Conservation (phyloP, 2,888 invertebrate genomes). For the Diadromus collaris region DNA sequence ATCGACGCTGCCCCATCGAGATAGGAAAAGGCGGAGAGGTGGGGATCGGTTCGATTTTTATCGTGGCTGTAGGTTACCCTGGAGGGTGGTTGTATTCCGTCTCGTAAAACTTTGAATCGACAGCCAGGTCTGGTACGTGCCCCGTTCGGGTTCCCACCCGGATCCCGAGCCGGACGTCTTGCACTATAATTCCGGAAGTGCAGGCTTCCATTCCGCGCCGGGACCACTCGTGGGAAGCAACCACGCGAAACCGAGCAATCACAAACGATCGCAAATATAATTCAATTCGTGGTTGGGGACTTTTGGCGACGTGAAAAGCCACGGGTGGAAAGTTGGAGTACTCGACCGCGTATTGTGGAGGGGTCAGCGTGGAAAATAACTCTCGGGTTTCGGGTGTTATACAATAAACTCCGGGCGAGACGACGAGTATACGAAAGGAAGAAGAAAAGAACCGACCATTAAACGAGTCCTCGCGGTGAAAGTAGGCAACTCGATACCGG, state of each 20-base stretch:
- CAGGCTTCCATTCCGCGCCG: constrained; percentile 54
- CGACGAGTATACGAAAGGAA: background rate
- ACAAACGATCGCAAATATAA: constrained; percentile 32
- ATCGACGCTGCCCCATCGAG: constrained; percentile 10
- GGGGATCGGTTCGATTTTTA: constrained; percentile 51
- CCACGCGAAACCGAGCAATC: constrained; percentile 11
- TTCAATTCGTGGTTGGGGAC: constrained; percentile 25
- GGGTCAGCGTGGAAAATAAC: constrained; percentile 1
- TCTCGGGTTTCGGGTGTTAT: constrained; percentile 8
- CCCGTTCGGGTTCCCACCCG: constrained; percentile 22
- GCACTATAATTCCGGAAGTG: constrained; percentile 54
- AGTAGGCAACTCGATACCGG: constrained; percentile 41
- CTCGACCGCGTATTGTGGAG: background rate
- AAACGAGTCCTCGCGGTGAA: constrained; percentile 19
- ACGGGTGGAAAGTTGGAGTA: background rate
- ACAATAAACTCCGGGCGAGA: background rate
- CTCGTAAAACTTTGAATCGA: constrained; percentile 58
- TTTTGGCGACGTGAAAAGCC: background rate
- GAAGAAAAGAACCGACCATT: constrained; percentile 39
- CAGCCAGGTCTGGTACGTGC: constrained; percentile 52
- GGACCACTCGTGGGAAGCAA: constrained; percentile 38
- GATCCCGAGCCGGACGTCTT: constrained; percentile 16
- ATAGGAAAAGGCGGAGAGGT: background rate
- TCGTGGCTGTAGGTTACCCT: constrained; percentile 49
- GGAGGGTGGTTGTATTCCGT: constrained; percentile 51